A percentile compares a stretch with the other conserved stretches of the same genome.
Conservation (phyloP, 2,888 invertebrate genomes). For the Agrypnus murinus region DNA sequence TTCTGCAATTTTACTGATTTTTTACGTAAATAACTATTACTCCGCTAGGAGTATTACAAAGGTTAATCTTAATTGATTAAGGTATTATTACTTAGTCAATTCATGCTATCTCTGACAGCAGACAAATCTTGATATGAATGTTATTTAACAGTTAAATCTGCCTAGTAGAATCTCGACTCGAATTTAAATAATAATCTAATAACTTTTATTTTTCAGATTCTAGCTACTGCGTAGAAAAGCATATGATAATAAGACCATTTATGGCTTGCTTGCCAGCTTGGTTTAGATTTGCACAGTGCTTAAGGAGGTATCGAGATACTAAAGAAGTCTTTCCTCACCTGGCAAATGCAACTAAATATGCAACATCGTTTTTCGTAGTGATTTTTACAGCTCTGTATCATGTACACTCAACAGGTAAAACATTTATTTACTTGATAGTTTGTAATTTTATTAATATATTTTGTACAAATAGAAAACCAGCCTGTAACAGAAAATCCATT, state of each 20-base stretch:
- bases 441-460: conserved; percentile 9
- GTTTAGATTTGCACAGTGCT: conserved; percentile 98
- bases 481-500: conserved; percentile 83
- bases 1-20: too few species aligned
- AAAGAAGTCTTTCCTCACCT: conserved; percentile 96
- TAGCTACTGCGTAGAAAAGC: conserved; percentile 81
- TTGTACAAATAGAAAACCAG: conserved; percentile 59
- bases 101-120: too few species aligned
- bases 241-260: conserved; percentile 85
- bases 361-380: conserved; percentile 96
- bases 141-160: too few species aligned
- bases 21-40: too few species aligned
- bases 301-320: conserved; percentile 95
- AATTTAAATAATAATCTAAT: too few species aligned
- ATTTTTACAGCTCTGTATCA: conserved; percentile 81
- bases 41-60: too few species aligned
- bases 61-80: too few species aligned
- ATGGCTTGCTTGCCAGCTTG: conserved; percentile 96
- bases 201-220: conserved; percentile 73
- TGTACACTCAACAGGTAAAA: conserved; percentile 43
- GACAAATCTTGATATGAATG: too few species aligned
- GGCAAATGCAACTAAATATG: conserved; percentile 98
- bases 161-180: too few species aligned
- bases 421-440: not conserved
- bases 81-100: too few species aligned